Evolutionary conservation across 2,113 vertebrate genomes (phyloP).

Genomic region (Rissa tridactyla): DNA sequence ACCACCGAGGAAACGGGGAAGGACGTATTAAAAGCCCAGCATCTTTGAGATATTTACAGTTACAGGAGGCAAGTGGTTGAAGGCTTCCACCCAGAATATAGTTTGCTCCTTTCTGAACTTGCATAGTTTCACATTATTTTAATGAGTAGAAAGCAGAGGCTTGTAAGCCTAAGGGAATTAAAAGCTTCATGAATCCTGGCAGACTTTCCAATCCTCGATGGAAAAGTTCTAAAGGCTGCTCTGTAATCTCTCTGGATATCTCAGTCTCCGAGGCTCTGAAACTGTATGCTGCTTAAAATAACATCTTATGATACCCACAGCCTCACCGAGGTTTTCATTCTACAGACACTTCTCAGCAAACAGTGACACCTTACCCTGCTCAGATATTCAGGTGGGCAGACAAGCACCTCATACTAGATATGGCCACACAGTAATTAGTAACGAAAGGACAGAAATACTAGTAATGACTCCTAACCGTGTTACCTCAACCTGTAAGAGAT

Average conservation of each 20-base stretch:
- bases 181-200: neutral
- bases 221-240: neutral
- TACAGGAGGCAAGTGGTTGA: neutral
- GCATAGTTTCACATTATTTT: neutral
- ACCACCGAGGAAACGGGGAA: neutral
- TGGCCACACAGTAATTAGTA: neutral
- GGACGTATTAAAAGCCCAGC: neutral
- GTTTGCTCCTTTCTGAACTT: neutral
- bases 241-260: neutral
- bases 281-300: neutral
- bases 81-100: neutral
- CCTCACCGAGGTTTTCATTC: neutral
- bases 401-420: too few relatives aligned
- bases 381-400: neutral
- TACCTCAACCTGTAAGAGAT: neutral
- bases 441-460: neutral
- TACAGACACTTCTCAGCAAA: neutral
- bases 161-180: neutral
- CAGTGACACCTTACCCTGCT: neutral
- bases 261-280: neutral
- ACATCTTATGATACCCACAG: rapidly evolving
- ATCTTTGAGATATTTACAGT: neutral
- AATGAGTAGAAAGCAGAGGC: neutral
- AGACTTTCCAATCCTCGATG: neutral
- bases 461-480: neutral